Base-by-base conservation (phyloP, 2,113 vertebrate species). In the Hipposideros armiger region DNA sequence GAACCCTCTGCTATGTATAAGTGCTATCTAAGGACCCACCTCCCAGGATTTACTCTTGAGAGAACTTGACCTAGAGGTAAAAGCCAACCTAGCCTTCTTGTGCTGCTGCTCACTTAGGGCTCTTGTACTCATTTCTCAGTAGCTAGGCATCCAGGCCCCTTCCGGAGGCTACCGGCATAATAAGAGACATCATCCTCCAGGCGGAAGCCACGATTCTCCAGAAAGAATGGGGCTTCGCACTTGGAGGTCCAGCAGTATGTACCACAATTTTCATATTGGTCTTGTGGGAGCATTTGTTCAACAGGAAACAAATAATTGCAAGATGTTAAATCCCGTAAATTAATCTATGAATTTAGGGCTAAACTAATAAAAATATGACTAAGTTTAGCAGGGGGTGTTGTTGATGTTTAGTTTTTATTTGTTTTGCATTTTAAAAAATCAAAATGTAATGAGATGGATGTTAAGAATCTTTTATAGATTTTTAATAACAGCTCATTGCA, bases 311-410 rank as follows among this genome's bases (percentile, higher is more conserved):
- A 91, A 90, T 78, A 62, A 62, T 50, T 93, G 17, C 4, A 72
- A 80, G 54, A 56, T 85, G 47, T 69, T 56, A 85, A 3, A 72
- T 90, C 36, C 32, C 45, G 24, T 90, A 72, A 94, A 52, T 80
- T 83, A 70, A 78, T 54, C 73, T 73, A 20, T 87, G 3, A 52
- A 56, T 91, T 86, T 91, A 81, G 83, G 66, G 13, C 47, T 47
- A 40, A 87, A 58, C 16, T 45, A 40, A 82, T 82, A 91, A 85
- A 73, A 87, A 58, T 58, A 95, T 66, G 87, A 87, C 58, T 74
- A 66, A 58, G 11, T 87, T 82, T 81, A 58, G 47, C 40, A 36
- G 16, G 16, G 54, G 54, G 9, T 86, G 6, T 56, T 67, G 8
- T 6, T 62, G 28, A 28, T 28, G 15, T 56, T 74, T 82, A 54